Base-by-base conservation (phyloP, 1,140 invertebrate genomes). In the Drosophila setifemur region DNA sequence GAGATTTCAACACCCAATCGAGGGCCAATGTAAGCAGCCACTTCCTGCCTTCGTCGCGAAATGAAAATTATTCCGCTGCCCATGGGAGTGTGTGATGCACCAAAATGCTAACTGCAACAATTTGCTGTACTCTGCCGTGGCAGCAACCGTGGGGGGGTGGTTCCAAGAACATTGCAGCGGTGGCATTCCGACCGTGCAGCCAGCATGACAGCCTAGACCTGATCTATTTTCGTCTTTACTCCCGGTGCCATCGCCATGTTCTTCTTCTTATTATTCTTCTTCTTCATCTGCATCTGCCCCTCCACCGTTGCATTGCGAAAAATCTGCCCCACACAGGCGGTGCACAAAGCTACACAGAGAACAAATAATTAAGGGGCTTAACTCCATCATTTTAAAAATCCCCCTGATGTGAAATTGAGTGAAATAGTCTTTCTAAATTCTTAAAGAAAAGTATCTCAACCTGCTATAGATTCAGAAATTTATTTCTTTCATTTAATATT, bases 181-280 rank as follows among this genome's bases (percentile, higher is more conserved):
- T 63, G 61, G 69, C 81, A 86, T 86, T 86, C 81, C 81, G 81
- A 44, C 81, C 71, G 77, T 86, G 82, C 81, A 86, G 58, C 81
- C 37, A 67, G 74, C 81, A 82, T 87, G 83, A 86, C 82, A 86
- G 82, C 82, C 82, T 86, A 86, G 82, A 86, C 82, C 82, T 82
- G 82, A 86, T 87, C 82, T 86, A 86, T 86, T 86, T 86, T 86
- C 58, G 79, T 83, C 70, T 57, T n/a, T 54, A 40, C 67, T 47
- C 47, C 50, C 37, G 28, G 48, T 33, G 39, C 45, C 54, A 39
- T 40, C 48, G 37, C 19, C 43, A 52, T 23, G n/a, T n/a, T n/a
- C n/a, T n/a, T n/a, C n/a, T n/a, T n/a, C n/a, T n/a, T n/a, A n/a
- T n/a, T n/a, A n/a, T 29, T 16, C n/a, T n/a, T n/a, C 29, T 12